Evolutionary conservation across 2,113 vertebrate species (phyloP).

Genomic region (Thermophis baileyi): DNA sequence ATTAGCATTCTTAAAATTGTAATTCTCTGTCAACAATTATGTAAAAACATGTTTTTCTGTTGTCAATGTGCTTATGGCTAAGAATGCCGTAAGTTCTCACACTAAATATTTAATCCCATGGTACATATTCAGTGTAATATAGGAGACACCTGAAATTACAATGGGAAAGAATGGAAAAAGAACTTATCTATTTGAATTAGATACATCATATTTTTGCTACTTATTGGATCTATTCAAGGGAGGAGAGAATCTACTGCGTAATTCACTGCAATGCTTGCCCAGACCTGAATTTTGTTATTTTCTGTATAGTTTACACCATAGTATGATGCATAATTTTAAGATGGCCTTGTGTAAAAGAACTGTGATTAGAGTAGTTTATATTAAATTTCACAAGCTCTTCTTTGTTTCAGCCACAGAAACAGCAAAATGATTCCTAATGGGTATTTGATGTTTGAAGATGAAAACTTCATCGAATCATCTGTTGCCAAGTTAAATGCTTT

Average conservation of each 20-base stretch:
- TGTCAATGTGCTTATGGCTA: background rate
- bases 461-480: slow-evolving; percentile 96
- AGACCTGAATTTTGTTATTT: background rate
- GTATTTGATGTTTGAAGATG: slow-evolving; percentile 97
- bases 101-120: background rate
- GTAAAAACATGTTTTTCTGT: background rate
- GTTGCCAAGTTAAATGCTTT: slow-evolving; percentile 98
- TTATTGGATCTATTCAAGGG: background rate
- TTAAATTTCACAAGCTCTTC: background rate
- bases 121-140: background rate
- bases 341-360: background rate
- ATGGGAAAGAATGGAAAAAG: background rate
- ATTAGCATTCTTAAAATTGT: background rate
- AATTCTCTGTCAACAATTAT: background rate
- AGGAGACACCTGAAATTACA: background rate
- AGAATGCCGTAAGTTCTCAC: background rate
- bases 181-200: background rate
- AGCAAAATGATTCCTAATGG: slow-evolving; percentile 95
- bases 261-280: background rate
- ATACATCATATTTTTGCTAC: background rate
- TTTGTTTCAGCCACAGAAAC: slow-evolving; percentile 51
- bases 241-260: background rate
- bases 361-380: accelerated
- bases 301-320: background rate
- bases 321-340: background rate